Conservation (phyloP, 2,888 invertebrate genomes). For the Aquatica leii region DNA sequence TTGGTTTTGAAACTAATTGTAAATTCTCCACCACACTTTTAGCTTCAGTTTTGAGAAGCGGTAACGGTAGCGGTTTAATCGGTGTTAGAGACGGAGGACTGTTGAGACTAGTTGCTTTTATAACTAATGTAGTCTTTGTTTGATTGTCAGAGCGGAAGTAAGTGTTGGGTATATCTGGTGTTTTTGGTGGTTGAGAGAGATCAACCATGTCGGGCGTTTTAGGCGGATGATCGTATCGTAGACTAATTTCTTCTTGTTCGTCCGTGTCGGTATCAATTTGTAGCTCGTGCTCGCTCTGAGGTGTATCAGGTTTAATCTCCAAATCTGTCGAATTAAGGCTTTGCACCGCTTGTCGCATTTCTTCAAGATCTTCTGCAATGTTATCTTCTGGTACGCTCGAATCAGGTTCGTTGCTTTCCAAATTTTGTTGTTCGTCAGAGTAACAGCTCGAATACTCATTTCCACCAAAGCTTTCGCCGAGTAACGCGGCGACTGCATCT, state of each 20-base stretch:
- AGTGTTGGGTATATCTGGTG: constrained; percentile 63
- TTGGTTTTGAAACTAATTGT: constrained; percentile 14
- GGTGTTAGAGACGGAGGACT: constrained; percentile 58
- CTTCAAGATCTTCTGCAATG: constrained; percentile 81
- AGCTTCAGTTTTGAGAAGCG: neutral
- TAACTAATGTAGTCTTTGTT: constrained; percentile 44
- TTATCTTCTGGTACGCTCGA: constrained; percentile 70
- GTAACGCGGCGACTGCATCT: constrained; percentile 87
- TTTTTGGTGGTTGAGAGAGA: constrained; percentile 64
- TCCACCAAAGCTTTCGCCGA: constrained; percentile 86
- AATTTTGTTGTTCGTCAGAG: constrained; percentile 59
- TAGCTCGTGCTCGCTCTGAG: constrained; percentile 82
- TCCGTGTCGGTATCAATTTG: constrained; percentile 89
- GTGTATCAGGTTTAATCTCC: constrained; percentile 83
- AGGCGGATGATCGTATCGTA: constrained; percentile 61
- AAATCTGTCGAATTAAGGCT: constrained; percentile 75
- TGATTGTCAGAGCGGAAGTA: constrained; percentile 61
- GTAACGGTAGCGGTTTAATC: constrained; percentile 47
- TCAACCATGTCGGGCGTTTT: constrained; percentile 63
- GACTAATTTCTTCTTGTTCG: constrained; percentile 69
- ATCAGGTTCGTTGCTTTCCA: constrained; percentile 63
- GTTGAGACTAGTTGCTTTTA: constrained; percentile 49
- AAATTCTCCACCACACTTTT: constrained; percentile 13
- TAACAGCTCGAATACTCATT: constrained; percentile 66
- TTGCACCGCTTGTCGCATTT: constrained; percentile 85